Percentiles rank a stretch among this genome's conserved stretches.
Evolutionary conservation across 1,140 invertebrate species (phyloP).

Genomic region (Solen grandis): DNA sequence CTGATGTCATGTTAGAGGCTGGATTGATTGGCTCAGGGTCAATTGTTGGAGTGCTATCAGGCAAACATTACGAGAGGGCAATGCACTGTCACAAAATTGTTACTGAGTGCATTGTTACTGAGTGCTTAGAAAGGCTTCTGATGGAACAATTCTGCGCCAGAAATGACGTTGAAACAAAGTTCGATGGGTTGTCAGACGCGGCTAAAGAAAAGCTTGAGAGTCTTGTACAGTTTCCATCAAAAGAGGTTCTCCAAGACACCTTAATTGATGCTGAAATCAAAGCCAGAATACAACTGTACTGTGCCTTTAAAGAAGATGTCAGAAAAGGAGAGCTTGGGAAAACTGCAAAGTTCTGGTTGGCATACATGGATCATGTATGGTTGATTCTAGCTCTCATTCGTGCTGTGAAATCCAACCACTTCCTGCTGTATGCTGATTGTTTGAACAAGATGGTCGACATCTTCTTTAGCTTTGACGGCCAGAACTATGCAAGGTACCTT

Average conservation of each 20-base stretch:
- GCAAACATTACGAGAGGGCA: constrained; percentile 59
- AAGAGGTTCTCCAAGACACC: not conserved
- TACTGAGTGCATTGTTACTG: constrained; percentile 27
- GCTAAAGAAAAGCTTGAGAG: not conserved
- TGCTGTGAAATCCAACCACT: constrained; percentile 62
- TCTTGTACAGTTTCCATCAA: not conserved
- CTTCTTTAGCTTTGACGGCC: constrained; percentile 64
- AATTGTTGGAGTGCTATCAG: constrained; percentile 39
- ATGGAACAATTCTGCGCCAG: not conserved
- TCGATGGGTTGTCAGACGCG: constrained; percentile 9
- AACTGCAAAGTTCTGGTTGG: constrained; percentile 60
- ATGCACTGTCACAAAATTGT: constrained; percentile 56
- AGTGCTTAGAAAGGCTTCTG: constrained; percentile 30
- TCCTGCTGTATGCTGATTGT: constrained; percentile 44
- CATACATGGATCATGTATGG: constrained; percentile 58
- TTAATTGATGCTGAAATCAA: not conserved
- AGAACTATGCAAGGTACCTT: constrained; percentile 63
- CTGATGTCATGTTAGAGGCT: constrained; percentile 51
- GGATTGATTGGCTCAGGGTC: constrained; percentile 51
- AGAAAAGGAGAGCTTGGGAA: constrained; percentile 38
- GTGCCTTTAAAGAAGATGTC: not conserved
- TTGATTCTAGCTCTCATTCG: constrained; percentile 43
- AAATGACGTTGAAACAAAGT: constrained; percentile 10
- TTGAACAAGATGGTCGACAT: constrained; percentile 54
- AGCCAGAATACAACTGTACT: not conserved